A percentile compares a stretch with the other conserved stretches of the same genome.
phyloP scores from a whole-genome alignment of 2,888 invertebrate genomes.

The Tenthredo distinguenda region DNA sequence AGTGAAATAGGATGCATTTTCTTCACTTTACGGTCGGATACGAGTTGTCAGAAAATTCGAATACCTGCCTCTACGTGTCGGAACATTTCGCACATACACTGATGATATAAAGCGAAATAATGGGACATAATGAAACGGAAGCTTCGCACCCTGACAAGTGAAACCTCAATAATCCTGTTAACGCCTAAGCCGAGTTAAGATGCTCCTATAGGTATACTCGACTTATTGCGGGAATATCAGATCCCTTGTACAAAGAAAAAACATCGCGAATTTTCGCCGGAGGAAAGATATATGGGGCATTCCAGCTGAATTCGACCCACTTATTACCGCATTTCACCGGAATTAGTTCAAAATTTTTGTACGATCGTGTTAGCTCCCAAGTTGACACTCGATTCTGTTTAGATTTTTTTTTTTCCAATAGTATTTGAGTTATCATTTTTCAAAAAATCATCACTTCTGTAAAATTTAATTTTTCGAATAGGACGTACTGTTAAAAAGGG shows the following conservation, averaged over 20 bases:
- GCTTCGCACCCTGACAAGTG: slow-evolving; percentile 28
- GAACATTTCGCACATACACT: background rate
- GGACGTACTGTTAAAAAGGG: too few relatives aligned
- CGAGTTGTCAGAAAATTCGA: background rate
- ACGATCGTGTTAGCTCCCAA: too few relatives aligned
- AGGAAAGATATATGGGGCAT: background rate
- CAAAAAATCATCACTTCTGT: too few relatives aligned
- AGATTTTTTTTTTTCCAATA: too few relatives aligned
- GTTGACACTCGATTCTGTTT: too few relatives aligned
- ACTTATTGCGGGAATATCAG: background rate
- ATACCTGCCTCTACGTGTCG: background rate
- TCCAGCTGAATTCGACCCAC: background rate
- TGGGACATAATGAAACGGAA: background rate
- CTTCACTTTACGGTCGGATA: background rate
- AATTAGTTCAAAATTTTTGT: too few relatives aligned
- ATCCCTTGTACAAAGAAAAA: background rate
- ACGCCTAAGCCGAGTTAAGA: slow-evolving; percentile 31
- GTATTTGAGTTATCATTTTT: too few relatives aligned
- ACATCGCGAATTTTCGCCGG: background rate
- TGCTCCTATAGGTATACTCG: background rate
- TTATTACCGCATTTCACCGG: too few relatives aligned
- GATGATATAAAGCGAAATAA: background rate
- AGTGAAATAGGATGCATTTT: background rate
- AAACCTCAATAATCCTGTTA: slow-evolving; percentile 45
- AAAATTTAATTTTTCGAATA: too few relatives aligned